These are phyloP conservation scores for Pomacea canaliculata DNA, from an alignment of 2,888 invertebrate species.

Conservation along the genomic window DNA sequence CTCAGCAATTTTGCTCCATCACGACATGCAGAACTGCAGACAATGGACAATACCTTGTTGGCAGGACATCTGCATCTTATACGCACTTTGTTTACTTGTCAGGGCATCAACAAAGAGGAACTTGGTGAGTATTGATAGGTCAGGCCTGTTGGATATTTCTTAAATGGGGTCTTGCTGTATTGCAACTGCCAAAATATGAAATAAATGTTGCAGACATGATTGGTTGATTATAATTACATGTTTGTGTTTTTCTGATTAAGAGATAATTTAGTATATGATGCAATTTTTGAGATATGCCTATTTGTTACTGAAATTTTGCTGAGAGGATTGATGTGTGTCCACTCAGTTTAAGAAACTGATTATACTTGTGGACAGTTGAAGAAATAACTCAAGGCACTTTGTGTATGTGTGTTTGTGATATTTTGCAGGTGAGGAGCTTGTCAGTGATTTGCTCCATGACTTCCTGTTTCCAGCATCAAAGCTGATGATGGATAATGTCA, in stretches of 20 bases:
- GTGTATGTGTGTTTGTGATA: no score
- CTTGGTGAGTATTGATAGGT: constrained; percentile 50
- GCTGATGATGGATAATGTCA: constrained; percentile 63
- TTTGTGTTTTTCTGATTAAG: neutral
- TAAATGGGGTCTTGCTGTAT: no score
- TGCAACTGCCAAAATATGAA: no score
- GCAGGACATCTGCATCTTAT: constrained; percentile 71
- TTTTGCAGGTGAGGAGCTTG: constrained; percentile 46
- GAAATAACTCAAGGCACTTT: no score
- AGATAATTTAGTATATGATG: neutral
- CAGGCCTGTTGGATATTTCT: neutral
- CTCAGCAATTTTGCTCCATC: constrained; percentile 70
- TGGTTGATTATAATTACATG: neutral
- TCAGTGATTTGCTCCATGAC: constrained; percentile 68
- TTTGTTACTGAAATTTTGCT: no score
- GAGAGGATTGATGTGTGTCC: no score
- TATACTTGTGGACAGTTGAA: no score
- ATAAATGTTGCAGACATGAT: neutral
- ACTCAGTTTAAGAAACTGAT: no score
- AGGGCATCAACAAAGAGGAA: constrained; percentile 67
- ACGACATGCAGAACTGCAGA: constrained; percentile 54
- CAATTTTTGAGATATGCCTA: no score
- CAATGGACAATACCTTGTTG: constrained; percentile 70
- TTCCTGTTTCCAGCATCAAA: constrained; percentile 72
- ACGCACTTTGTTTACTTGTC: constrained; percentile 70